Evolutionary conservation across 2,113 vertebrate species (phyloP), one percentile per base, ranked within the genome.

Genomic region (Bagarius yarrelli): DNA sequence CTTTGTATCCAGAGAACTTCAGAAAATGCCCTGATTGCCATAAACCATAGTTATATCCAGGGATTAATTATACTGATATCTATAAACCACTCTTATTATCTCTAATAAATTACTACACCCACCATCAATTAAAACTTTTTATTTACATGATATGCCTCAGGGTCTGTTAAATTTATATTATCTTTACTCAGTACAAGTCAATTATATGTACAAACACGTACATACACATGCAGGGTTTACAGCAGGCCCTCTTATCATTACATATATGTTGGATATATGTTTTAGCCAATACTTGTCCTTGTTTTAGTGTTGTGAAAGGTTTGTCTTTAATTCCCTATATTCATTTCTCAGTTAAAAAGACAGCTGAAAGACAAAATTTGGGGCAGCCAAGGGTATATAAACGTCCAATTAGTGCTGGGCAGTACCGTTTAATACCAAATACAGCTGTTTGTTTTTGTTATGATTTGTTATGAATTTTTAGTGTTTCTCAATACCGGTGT

Each of bases 1-100:
- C 74, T 83, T 78, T 77, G 86, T 84, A 87, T 85, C 83, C 86
- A 85, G 60, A 57, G 15, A 89, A 74, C 85, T 83, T 78, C 76
- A 87, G 83, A 88, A 80, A 85, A 57, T 83, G 83, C 76, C 50
- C 69, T 87, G 19, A 30, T 72, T 84, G 85, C 60, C 50, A 88
- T 90, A 88, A 91, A 90, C 85, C 85, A 89, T 81, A 86, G 85
- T 90, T 88, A 91, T 86, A 80, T 72, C 79, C 75, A 56, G 44
- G 66, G 67, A 81, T 81, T 80, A 84, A 86, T 86, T 64, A 86
- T 57, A 71, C 63, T 83, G 78, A 89, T 87, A 80, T 61, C 83
- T 73, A 80, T 83, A 82, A 85, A 85, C 23, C 83, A 79, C 55
- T 82, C 72, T 83, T 79, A 84, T 75, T 83, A 76, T 69, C 78